Evolutionary conservation across 2,797 vertebrate genomes (phyloP), one percentile per base, ranked within the genome.

Genomic region (Ctenosaura bakeri): DNA sequence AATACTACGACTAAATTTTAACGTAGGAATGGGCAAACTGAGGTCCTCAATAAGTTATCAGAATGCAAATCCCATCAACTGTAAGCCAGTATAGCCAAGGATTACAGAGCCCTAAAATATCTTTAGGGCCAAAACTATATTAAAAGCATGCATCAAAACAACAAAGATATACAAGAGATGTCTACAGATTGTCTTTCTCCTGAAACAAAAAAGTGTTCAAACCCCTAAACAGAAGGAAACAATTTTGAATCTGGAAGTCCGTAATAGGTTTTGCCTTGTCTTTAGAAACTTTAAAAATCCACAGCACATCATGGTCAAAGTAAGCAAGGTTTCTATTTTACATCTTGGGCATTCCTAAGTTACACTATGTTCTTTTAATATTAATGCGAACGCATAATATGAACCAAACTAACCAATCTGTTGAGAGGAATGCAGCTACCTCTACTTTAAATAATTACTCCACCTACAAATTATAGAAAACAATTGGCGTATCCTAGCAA

Each of bases 371-470:
- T 88, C 94, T 93, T 92, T 92, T 90, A 83, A 0, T 78, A 77
- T 90, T 90, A 96, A 95, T 91, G 8, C 86, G 93, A 88, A 80
- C 94, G 94, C 8, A 16, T 73, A 92, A 91, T 84, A 71, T 18
- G 73, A 89, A 78, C 32, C 86, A 80, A 89, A 91, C 54, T 2
- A 94, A 93, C 93, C 92, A 94, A 95, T 94, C 91, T 96, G 92
- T 87, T 86, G 69, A 94, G 87, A 94, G 92, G 64, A 96, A 94
- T 84, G 93, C 22, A 88, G 94, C 94, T 96, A 95, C 94, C 92
- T 95, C 95, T 94, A 95, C 95, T 95, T 94, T 93, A 92, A 92
- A 92, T 94, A 96, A 94, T 94, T 91, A 95, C 89, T 90, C 94
- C 94, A 94, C 95, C 91, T 95, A 94, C 91, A 95, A 95, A 95